Percentiles rank a stretch among this genome's conserved stretches.
These are phyloP conservation scores for Noctua pronuba DNA, from an alignment of 2,888 invertebrate genomes.

Conservation along the genomic window DNA sequence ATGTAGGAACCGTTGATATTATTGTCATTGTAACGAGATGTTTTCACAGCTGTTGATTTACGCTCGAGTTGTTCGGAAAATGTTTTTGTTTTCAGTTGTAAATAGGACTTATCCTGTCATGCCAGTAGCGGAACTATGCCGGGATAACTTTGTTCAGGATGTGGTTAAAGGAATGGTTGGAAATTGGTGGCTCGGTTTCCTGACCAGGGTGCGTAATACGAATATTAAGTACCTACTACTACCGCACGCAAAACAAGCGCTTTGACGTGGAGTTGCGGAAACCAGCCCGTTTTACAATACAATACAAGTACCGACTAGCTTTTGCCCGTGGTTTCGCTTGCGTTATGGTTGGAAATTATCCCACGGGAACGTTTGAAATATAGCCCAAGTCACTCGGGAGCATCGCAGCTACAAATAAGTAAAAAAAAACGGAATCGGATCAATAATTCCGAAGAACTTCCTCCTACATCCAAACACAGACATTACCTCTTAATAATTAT, in stretches of 20 bases:
- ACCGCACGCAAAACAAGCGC: too few species aligned
- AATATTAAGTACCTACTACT: too few species aligned
- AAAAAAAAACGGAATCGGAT: neutral
- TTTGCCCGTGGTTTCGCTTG: neutral
- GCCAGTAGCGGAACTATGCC: neutral
- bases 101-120: neutral
- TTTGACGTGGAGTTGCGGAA: too few species aligned
- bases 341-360: neutral
- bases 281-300: too few species aligned
- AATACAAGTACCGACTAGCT: too few species aligned
- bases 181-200: neutral
- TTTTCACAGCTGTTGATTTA: slow-evolving; percentile 26
- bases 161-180: neutral
- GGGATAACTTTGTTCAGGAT: neutral
- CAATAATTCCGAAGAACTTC: neutral
- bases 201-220: neutral
- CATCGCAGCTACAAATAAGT: neutral
- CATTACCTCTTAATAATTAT: too few species aligned
- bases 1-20: slow-evolving; percentile 21
- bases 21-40: slow-evolving; percentile 27
- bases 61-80: slow-evolving; percentile 3
- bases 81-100: neutral
- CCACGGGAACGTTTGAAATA: neutral
- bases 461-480: neutral
- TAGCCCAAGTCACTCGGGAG: neutral